Conservation (phyloP, 1,140 invertebrate genomes). For the Charaxes varanes region DNA sequence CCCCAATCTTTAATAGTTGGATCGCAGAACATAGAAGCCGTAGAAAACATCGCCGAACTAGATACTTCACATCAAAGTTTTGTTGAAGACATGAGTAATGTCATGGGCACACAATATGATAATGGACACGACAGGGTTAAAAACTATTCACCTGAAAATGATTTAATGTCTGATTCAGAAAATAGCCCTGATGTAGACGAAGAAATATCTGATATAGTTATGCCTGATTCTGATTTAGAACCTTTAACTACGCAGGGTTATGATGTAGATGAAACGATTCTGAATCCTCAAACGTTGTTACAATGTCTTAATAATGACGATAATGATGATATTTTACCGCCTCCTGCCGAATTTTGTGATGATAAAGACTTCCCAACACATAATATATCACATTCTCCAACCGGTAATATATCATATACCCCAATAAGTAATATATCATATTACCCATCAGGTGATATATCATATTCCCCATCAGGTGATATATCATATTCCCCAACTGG, state of each 20-base stretch:
- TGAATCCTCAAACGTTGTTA: conserved; percentile 53
- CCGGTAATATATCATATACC: no score
- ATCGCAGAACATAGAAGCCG: background rate
- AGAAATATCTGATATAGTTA: conserved; percentile 1
- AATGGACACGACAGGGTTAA: no score
- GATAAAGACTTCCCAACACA: conserved; percentile 8
- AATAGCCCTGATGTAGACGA: conserved; percentile 1
- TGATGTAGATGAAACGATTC: conserved; percentile 30
- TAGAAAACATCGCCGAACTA: background rate
- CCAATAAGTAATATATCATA: no score
- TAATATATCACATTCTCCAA: no score
- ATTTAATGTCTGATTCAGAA: no score
- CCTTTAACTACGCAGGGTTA: background rate
- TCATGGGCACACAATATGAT: no score
- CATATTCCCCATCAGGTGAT: conserved; percentile 6
- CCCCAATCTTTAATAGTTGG: conserved; percentile 17
- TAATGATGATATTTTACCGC: conserved; percentile 31
- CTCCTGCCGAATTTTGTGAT: conserved; percentile 47
- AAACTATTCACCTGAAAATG: no score
- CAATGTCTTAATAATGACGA: conserved; percentile 25
- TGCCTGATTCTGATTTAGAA: conserved; percentile 14
- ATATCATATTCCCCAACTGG: no score
- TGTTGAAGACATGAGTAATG: background rate
- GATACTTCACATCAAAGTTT: background rate
- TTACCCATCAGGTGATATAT: no score